A percentile compares a stretch with the other conserved stretches of the same genome.
Conservation (phyloP, 1,140 invertebrate genomes). For the Coenobita brevimanus region DNA sequence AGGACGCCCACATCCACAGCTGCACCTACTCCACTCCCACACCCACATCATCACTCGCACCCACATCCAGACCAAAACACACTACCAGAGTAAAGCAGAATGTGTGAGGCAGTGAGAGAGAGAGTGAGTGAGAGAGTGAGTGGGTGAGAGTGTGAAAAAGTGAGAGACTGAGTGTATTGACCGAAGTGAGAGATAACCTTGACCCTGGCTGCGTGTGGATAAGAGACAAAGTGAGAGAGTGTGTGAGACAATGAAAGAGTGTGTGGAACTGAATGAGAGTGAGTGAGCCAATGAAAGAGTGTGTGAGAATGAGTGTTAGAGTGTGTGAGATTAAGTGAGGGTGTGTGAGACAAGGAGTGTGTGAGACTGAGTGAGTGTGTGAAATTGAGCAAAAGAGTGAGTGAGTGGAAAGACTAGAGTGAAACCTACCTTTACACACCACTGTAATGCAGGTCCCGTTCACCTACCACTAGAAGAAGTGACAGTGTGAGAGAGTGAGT, state of each 20-base stretch:
- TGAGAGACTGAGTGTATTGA: background rate
- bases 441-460: too few species aligned
- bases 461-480: too few species aligned
- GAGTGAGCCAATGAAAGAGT: background rate
- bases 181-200: background rate
- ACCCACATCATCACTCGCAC: too few species aligned
- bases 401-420: too few species aligned
- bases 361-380: too few species aligned
- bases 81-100: too few species aligned
- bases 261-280: constrained; percentile 24
- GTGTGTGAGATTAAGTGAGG: background rate
- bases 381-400: too few species aligned
- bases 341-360: background rate
- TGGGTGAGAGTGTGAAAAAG: background rate
- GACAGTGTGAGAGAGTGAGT: background rate
- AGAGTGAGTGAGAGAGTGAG: background rate
- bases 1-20: too few species aligned
- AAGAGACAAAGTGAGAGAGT: background rate
- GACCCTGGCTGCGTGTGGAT: background rate
- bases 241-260: constrained; percentile 18
- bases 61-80: too few species aligned
- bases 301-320: background rate
- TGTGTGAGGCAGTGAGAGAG: background rate
- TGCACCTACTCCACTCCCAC: too few species aligned
- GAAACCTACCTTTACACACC: too few species aligned